Conservation (phyloP, 2,113 vertebrate genomes). For the Sebastes fasciatus region DNA sequence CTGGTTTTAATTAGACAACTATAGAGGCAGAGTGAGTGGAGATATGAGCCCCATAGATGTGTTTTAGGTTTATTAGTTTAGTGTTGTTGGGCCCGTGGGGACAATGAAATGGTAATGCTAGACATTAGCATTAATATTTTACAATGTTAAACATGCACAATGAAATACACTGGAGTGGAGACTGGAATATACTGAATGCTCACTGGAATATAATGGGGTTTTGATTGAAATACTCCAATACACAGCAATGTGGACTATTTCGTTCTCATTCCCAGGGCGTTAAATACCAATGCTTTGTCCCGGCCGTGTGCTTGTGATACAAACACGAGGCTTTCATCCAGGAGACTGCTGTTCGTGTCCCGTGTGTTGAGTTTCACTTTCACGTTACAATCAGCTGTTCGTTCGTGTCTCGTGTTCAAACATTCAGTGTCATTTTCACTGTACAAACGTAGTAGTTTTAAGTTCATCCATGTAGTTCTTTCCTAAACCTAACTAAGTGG, state of each 20-base stretch:
- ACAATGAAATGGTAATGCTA: conserved; percentile 1
- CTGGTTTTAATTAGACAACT: conserved; percentile 71
- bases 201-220: neutral
- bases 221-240: conserved; percentile 4
- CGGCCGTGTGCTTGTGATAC: too few relatives aligned
- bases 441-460: too few relatives aligned
- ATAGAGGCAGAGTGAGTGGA: conserved; percentile 40
- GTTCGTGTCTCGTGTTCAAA: too few relatives aligned
- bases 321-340: too few relatives aligned
- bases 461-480: too few relatives aligned
- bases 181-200: neutral
- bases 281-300: too few relatives aligned
- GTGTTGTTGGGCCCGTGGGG: conserved; percentile 7
- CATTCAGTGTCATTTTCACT: too few relatives aligned
- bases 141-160: conserved; percentile 12
- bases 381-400: too few relatives aligned
- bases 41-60: conserved; percentile 45
- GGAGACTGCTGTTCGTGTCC: too few relatives aligned
- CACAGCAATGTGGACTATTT: neutral
- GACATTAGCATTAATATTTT: conserved; percentile 18
- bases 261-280: too few relatives aligned
- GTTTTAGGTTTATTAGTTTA: conserved; percentile 65
- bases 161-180: conserved; percentile 41
- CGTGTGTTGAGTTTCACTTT: too few relatives aligned
- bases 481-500: too few relatives aligned